Evolutionary conservation across 2,888 invertebrate species (phyloP), one percentile per base, ranked within the genome.

Genomic region (Hypolimnas misippus): DNA sequence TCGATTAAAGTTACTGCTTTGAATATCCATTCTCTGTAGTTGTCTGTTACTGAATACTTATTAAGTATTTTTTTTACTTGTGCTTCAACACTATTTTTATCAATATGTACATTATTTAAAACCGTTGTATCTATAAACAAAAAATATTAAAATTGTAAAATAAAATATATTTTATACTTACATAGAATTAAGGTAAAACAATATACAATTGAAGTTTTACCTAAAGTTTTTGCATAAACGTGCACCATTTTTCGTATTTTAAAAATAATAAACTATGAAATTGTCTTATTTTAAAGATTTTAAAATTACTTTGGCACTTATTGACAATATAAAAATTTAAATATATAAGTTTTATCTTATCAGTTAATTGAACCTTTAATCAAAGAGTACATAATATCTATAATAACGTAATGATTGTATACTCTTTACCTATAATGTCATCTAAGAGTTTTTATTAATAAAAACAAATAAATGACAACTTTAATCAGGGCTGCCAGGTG

Each of bases 1-100:
- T 99, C 99, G 67, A 98, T 97, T 61, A 97, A 94, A 33, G 95
- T 94, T 6, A 99, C 92, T 0, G 98, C 96, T 79, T 95, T 95
- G 21, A 98, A 77, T 12, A 98, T 92, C 96, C 97, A 97, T 10
- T 94, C 94, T 42, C 94, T 93, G 83, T 94, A 94, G 79, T 94
- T 93, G 31, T 86, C 82, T 54, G 83, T 79, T 14, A 94, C 76
- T 21, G 75, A 73, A 69, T 88, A 77, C 4, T 70, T 73, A 0
- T 59, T 66, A 12, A 90, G 70, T 54, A 89, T 80, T 16, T 46
- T 72, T 17, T 82, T 66, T 12, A 91, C 80, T 76, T 88, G 86
- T n/a, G 66, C 62, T 2, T 90, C 84, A 33, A 92, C 77, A 70
- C 74, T 79, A 38, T 75, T 71, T 73, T 82, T 87, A 65, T 84